These are phyloP conservation scores for Zapornia atra DNA, from an alignment of 2,113 vertebrate species.

Conservation along the genomic window DNA sequence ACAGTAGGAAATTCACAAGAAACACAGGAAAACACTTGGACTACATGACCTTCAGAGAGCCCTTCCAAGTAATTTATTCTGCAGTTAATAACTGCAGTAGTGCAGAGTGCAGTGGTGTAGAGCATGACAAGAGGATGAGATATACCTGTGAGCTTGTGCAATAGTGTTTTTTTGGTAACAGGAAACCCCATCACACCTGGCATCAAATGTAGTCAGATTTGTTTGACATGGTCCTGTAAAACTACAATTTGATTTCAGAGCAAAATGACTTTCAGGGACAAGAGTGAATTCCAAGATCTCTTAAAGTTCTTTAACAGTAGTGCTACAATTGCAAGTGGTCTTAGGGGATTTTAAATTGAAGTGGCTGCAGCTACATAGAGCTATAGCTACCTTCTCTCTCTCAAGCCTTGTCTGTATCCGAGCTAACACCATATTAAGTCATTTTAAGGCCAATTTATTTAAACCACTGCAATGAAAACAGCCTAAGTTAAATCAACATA, in stretches of 20 bases:
- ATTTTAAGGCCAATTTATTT: constrained; percentile 13
- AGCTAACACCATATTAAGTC: neutral
- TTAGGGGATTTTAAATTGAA: neutral
- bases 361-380: neutral
- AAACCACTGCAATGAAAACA: constrained; percentile 20
- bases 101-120: neutral
- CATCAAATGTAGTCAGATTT: neutral
- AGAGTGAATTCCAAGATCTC: neutral
- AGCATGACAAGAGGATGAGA: neutral
- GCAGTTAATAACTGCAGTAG: neutral
- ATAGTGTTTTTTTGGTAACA: neutral
- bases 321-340: neutral
- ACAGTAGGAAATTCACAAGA: neutral
- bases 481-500: neutral
- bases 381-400: neutral
- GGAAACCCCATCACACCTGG: neutral
- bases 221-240: neutral
- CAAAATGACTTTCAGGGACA: neutral
- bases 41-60: neutral
- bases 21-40: neutral
- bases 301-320: neutral
- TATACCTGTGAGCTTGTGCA: neutral
- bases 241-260: neutral
- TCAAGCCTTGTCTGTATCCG: neutral
- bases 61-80: neutral